phyloP scores from a whole-genome alignment of 2,888 invertebrate genomes.

The Cyrtodaria siliqua region DNA sequence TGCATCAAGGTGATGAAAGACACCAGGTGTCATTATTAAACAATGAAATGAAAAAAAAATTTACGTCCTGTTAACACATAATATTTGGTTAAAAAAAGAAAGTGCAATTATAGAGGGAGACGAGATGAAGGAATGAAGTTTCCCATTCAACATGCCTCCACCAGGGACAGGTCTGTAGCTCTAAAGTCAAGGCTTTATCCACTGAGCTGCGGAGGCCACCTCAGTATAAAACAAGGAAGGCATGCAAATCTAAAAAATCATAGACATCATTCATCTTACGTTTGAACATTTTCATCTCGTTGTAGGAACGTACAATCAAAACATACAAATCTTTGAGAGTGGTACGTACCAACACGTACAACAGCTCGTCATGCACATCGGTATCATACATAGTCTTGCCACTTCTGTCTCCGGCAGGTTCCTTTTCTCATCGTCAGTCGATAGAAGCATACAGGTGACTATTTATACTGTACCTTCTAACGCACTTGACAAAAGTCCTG shows the following conservation, averaged over 20 bases:
- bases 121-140: too few relatives aligned
- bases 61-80: too few relatives aligned
- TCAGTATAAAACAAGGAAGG: constrained; percentile 7
- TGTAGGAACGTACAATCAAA: constrained; percentile 81
- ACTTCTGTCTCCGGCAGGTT: constrained; percentile 79
- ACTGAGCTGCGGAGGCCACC: too few relatives aligned
- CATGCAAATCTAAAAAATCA: background rate
- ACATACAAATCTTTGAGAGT: constrained; percentile 79
- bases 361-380: constrained; percentile 79
- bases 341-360: constrained; percentile 68
- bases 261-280: too few relatives aligned
- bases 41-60: too few relatives aligned
- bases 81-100: too few relatives aligned
- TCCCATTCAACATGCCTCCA: too few relatives aligned
- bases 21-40: too few relatives aligned
- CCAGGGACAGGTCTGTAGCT: too few relatives aligned
- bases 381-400: constrained; percentile 75
- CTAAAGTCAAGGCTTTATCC: too few relatives aligned
- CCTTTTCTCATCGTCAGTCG: constrained; percentile 80
- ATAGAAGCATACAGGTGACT: constrained; percentile 79
- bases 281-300: constrained; percentile 11
- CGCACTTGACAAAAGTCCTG: too few relatives aligned
- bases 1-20: constrained; percentile 76
- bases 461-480: background rate
- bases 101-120: too few relatives aligned